Percentiles rank a stretch among this genome's conserved stretches.
Evolutionary conservation across 2,113 vertebrate genomes (phyloP).

Genomic region (Ciconia stormi): DNA sequence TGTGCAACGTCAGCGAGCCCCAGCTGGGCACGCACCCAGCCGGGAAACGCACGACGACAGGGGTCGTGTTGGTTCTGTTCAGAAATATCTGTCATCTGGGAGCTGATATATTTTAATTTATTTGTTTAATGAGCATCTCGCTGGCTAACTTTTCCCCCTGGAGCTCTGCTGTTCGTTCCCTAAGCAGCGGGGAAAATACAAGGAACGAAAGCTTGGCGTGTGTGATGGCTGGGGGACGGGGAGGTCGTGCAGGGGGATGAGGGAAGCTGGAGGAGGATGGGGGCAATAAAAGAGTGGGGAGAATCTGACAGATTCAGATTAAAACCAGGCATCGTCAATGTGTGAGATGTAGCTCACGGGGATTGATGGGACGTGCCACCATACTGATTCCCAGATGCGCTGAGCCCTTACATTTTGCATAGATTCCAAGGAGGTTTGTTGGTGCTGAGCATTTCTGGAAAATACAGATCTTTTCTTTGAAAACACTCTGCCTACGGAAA

Average conservation of each 20-base stretch:
- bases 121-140: slow-evolving; percentile 14
- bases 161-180: neutral
- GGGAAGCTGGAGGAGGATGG: neutral
- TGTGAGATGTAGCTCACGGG: neutral
- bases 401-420: neutral
- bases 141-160: neutral
- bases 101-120: neutral
- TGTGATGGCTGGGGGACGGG: neutral
- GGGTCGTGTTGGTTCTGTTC: neutral
- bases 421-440: neutral
- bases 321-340: neutral
- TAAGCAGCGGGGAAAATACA: neutral
- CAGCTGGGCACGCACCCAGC: neutral
- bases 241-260: neutral
- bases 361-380: neutral
- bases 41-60: neutral
- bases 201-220: neutral
- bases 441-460: neutral
- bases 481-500: neutral
- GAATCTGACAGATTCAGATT: neutral
- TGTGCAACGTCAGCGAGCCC: neutral
- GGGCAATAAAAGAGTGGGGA: neutral
- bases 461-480: neutral
- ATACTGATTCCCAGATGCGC: neutral
- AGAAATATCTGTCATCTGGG: neutral